Percentiles rank a stretch among this genome's conserved stretches.
Conservation (phyloP, 1,140 invertebrate genomes). For the Teleopsis dalmanni region DNA sequence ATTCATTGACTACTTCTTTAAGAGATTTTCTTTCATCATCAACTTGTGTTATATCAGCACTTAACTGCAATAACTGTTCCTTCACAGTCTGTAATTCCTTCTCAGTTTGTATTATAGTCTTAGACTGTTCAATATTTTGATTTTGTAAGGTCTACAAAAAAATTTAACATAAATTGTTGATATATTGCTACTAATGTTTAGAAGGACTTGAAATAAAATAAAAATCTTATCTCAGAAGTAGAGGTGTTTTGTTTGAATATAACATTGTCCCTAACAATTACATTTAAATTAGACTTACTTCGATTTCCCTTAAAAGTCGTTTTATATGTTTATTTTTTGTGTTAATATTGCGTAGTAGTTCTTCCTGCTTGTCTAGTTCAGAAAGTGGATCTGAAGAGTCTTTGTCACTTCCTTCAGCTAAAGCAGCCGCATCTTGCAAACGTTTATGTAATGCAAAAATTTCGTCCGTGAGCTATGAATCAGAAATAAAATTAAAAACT, state of each 20-base stretch:
- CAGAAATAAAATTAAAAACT: background rate
- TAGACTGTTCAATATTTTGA: conserved; percentile 35
- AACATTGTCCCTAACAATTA: background rate
- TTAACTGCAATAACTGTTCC: conserved; percentile 22
- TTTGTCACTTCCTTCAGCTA: conserved; percentile 35
- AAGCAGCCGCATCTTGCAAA: conserved; percentile 23
- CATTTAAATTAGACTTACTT: conserved; percentile 16
- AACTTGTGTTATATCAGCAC: conserved; percentile 24
- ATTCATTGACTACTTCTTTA: conserved; percentile 20
- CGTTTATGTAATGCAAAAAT: conserved; percentile 31
- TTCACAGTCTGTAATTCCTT: conserved; percentile 27
- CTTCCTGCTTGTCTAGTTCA: conserved; percentile 39
- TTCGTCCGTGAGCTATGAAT: conserved; percentile 23
- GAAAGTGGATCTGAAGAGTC: conserved; percentile 41
- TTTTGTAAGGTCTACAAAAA: conserved; percentile 28
- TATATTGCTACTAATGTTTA: background rate
- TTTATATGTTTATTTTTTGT: conserved; percentile 44
- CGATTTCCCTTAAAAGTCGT: conserved; percentile 35
- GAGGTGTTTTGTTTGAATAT: background rate
- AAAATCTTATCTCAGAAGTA: background rate
- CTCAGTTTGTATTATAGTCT: conserved; percentile 32
- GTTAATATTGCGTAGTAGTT: conserved; percentile 39
- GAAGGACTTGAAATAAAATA: no score
- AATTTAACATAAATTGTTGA: background rate
- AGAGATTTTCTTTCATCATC: conserved; percentile 28